Evolutionary conservation across 2,888 invertebrate species (phyloP).

Genomic region (Smittia aterrima): DNA sequence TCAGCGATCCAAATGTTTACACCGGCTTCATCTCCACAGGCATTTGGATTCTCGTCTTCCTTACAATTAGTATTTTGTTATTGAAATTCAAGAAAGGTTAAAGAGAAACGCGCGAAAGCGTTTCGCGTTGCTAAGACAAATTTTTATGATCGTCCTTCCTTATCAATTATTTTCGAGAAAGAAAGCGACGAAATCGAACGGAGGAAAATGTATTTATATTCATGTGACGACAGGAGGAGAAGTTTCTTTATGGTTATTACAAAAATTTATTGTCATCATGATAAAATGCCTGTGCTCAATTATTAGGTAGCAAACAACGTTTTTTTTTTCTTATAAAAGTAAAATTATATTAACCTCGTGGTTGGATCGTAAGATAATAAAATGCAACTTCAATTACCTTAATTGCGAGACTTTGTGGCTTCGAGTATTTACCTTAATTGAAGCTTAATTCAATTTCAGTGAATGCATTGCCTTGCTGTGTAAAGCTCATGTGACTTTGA

Average conservation of each 20-base stretch:
- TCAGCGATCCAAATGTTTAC: slow-evolving; percentile 70
- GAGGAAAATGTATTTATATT: background rate
- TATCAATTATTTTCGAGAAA: background rate
- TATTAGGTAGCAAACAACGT: background rate
- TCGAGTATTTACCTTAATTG: too few relatives aligned
- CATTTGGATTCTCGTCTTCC: slow-evolving; percentile 75
- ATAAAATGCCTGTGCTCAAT: too few relatives aligned
- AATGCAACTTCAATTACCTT: background rate
- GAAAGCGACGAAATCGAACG: background rate
- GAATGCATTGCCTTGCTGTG: too few relatives aligned
- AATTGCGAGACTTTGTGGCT: too few relatives aligned
- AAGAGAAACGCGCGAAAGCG: slow-evolving; percentile 43
- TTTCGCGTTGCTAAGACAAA: background rate
- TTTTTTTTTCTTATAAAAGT: background rate
- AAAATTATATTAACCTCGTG: slow-evolving; percentile 14
- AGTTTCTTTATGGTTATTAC: background rate
- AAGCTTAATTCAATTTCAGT: too few relatives aligned
- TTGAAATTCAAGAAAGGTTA: slow-evolving; percentile 83
- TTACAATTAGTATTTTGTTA: slow-evolving; percentile 69
- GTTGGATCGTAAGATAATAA: background rate
- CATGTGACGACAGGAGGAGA: background rate
- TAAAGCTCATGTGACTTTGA: too few relatives aligned
- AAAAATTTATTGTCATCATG: background rate
- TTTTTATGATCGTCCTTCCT: background rate
- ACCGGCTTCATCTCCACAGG: slow-evolving; percentile 75